These are phyloP conservation scores for Cepaea nemoralis DNA, from an alignment of 1,140 invertebrate genomes.

Conservation along the genomic window DNA sequence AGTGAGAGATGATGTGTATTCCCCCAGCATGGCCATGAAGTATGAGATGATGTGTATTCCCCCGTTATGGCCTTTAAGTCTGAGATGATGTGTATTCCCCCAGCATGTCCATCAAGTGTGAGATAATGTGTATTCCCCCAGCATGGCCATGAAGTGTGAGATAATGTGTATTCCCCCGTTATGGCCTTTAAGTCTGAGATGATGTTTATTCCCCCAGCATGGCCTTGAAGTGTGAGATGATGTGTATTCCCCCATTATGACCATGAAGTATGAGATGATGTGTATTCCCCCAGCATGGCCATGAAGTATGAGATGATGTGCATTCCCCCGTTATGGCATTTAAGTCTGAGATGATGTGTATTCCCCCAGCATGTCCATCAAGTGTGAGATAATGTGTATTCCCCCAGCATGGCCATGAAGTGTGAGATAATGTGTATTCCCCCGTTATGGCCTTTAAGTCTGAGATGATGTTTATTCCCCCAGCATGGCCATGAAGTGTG, in stretches of 20 bases:
- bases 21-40: not conserved
- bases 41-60: conserved; percentile 27
- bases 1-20: conserved; percentile 23
- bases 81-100: conserved; percentile 25
- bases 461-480: conserved; percentile 26
- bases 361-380: not conserved
- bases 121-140: conserved; percentile 18
- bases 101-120: not conserved
- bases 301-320: conserved; percentile 24
- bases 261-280: conserved; percentile 15
- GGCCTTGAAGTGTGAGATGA: conserved; percentile 15
- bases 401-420: not conserved
- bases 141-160: conserved; percentile 5
- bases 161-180: not conserved
- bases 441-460: not conserved
- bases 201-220: not conserved
- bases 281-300: not conserved
- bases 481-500: not conserved
- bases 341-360: conserved; percentile 23
- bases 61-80: not conserved
- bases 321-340: not conserved
- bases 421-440: conserved; percentile 26
- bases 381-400: conserved; percentile 22
- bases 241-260: not conserved
- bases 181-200: conserved; percentile 6